Percentiles rank a stretch among this genome's conserved stretches.
phyloP scores from a whole-genome alignment of 2,113 vertebrate species.

The Myrmecophaga tridactyla region DNA sequence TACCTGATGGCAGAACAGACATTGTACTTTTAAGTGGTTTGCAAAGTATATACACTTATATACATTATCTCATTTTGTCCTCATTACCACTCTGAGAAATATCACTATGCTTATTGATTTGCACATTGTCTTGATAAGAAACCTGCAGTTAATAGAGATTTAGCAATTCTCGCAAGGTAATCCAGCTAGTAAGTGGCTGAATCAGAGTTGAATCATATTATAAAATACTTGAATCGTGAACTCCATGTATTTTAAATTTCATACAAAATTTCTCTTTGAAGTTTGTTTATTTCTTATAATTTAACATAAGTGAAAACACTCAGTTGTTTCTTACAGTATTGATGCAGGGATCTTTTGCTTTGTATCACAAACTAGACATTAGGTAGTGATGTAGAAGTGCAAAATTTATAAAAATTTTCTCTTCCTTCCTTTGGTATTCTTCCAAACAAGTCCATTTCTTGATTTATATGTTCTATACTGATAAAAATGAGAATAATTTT shows the following conservation, averaged over 20 bases:
- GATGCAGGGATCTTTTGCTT: not conserved
- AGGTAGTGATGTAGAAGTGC: not conserved
- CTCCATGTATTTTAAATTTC: not conserved
- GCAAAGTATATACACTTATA: not conserved
- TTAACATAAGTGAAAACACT: not conserved
- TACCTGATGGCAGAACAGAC: not conserved
- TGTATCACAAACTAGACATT: not conserved
- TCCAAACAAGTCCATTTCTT: not conserved
- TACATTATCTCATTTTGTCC: not conserved
- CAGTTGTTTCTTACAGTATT: not conserved
- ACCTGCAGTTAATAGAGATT: not conserved
- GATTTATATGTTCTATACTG: not conserved
- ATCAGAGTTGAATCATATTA: not conserved
- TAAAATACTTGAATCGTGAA: not conserved
- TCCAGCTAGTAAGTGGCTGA: not conserved
- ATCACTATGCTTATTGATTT: not conserved
- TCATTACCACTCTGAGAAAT: not conserved
- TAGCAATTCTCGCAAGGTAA: not conserved
- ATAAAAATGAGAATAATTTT: conserved; percentile 23
- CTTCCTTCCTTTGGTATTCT: not conserved
- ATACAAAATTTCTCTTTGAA: conserved; percentile 1
- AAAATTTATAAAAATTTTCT: not conserved
- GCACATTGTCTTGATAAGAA: not conserved
- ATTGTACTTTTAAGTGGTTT: not conserved
- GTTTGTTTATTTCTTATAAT: not conserved